Percentiles rank a stretch among this genome's conserved stretches.
Conservation (phyloP, 2,113 vertebrate species). For the Dipodomys spectabilis region DNA sequence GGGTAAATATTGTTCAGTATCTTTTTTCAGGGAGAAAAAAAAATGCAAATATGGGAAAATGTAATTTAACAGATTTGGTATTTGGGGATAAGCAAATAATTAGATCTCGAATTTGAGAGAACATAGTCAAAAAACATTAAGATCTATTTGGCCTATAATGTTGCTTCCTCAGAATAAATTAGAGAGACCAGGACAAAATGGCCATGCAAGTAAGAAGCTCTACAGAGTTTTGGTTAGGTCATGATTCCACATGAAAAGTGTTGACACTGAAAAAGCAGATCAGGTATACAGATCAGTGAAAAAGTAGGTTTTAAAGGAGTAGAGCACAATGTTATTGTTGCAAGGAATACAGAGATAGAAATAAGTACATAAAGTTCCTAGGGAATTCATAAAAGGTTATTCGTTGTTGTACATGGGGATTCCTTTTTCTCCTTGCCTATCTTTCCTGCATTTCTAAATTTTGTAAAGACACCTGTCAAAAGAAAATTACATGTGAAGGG, state of each 20-base stretch:
- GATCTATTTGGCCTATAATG: not conserved
- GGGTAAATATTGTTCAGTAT: conserved; percentile 11
- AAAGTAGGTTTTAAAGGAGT: not conserved
- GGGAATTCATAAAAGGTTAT: not conserved
- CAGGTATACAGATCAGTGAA: not conserved
- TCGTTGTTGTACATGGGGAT: not conserved
- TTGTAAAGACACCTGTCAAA: not conserved
- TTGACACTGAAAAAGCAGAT: not conserved
- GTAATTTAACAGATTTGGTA: not conserved
- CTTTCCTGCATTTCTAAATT: conserved; percentile 22
- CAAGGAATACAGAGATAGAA: not conserved
- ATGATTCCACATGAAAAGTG: not conserved
- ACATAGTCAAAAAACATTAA: not conserved
- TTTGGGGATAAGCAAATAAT: conserved; percentile 48
- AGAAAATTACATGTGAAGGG: not conserved
- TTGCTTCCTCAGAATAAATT: conserved; percentile 14
- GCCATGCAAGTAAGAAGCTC: not conserved
- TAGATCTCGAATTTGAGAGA: conserved; percentile 15
- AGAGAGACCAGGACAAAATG: not conserved
- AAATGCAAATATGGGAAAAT: conserved; percentile 35
- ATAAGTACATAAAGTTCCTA: not conserved
- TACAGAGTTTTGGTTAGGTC: not conserved
- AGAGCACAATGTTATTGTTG: not conserved
- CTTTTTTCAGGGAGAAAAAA: conserved; percentile 42
- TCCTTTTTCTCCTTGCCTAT: conserved; percentile 3